These are phyloP conservation scores for Byasa hedistus DNA, from an alignment of 2,888 invertebrate species.

Conservation along the genomic window DNA sequence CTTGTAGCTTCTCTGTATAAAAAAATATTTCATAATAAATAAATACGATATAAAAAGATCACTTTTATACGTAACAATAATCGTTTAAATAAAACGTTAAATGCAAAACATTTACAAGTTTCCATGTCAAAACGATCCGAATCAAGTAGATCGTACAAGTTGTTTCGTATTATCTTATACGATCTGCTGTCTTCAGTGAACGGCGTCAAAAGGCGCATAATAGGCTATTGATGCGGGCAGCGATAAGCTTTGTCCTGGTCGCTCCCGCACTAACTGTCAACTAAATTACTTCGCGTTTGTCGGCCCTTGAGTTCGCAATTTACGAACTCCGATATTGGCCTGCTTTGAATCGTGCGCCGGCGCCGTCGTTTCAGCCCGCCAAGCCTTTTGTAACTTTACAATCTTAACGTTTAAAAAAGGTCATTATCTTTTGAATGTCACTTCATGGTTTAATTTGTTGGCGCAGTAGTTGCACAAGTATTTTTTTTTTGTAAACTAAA, in stretches of 20 bases:
- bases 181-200: constrained; percentile 57
- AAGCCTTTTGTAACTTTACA: constrained; percentile 8
- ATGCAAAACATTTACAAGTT: not conserved
- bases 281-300: constrained; percentile 75
- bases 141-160: constrained; percentile 34
- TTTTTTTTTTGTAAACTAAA: no score
- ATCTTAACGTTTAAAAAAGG: not conserved
- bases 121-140: constrained; percentile 29
- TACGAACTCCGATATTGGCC: constrained; percentile 54
- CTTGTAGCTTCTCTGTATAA: no score
- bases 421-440: not conserved
- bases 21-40: not conserved
- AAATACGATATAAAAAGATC: not conserved
- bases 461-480: not conserved
- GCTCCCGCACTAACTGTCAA: constrained; percentile 65
- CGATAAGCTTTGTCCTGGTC: constrained; percentile 66
- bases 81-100: constrained; percentile 5
- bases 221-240: constrained; percentile 69
- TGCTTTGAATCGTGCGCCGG: constrained; percentile 57
- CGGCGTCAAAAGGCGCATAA: constrained; percentile 72
- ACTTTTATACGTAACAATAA: not conserved
- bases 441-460: not conserved
- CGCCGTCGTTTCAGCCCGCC: constrained; percentile 43
- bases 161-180: constrained; percentile 52
- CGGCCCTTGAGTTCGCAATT: constrained; percentile 70